A percentile compares a stretch with the other conserved stretches of the same genome.
These are phyloP conservation scores for Orthonevra nobilis DNA, from an alignment of 2,888 invertebrate species.

Conservation along the genomic window DNA sequence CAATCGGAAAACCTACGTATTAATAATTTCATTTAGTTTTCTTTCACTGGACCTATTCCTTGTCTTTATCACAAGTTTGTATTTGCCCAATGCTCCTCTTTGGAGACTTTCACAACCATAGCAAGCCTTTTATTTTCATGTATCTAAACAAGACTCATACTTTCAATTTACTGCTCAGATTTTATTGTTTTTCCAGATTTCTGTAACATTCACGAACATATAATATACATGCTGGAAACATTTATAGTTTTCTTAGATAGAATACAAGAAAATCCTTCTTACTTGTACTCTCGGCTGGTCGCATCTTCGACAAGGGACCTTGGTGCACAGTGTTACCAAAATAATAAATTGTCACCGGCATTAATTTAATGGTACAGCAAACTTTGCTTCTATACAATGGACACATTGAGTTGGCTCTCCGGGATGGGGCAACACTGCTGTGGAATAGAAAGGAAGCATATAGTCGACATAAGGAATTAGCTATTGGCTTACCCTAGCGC, in stretches of 20 bases:
- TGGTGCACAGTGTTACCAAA: slow-evolving; percentile 35
- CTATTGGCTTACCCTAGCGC: neutral
- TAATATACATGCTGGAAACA: too few relatives aligned
- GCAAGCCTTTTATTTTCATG: slow-evolving; percentile 43
- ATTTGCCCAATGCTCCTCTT: too few relatives aligned
- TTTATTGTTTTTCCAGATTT: slow-evolving; percentile 34
- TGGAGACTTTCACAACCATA: too few relatives aligned
- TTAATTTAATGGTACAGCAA: slow-evolving; percentile 51
- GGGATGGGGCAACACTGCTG: slow-evolving; percentile 2
- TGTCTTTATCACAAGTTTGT: too few relatives aligned
- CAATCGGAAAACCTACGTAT: too few relatives aligned
- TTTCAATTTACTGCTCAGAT: slow-evolving; percentile 43
- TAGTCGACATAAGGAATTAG: slow-evolving; percentile 28
- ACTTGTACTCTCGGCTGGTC: neutral
- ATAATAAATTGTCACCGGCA: slow-evolving; percentile 58
- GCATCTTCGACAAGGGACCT: neutral
- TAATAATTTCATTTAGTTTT: too few relatives aligned
- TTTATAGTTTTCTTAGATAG: slow-evolving; percentile 42
- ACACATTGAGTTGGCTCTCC: neutral
- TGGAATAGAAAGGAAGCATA: slow-evolving; percentile 9
- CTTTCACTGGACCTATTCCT: too few relatives aligned
- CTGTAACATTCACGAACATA: slow-evolving; percentile 12
- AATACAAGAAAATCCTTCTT: slow-evolving; percentile 45
- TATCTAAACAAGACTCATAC: slow-evolving; percentile 10
- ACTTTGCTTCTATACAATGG: slow-evolving; percentile 35